Evolutionary conservation across 1,140 invertebrate genomes (phyloP).

Genomic region (Drosophila fuyamai): DNA sequence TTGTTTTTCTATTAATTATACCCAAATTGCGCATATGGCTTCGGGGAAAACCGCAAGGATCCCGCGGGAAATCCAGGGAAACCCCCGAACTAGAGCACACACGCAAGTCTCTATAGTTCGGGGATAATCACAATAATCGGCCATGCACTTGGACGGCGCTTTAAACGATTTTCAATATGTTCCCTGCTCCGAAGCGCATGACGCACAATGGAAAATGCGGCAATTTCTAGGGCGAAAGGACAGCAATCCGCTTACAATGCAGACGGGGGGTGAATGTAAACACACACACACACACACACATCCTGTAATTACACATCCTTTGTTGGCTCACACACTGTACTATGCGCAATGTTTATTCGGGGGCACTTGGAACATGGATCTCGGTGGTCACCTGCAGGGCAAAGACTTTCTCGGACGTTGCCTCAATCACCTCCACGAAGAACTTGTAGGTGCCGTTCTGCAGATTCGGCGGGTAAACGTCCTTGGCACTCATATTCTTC

Average conservation of each 20-base stretch:
- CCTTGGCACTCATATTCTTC: constrained; percentile 26
- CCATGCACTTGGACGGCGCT: constrained; percentile 66
- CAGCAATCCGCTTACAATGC: constrained; percentile 68
- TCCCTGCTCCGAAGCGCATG: constrained; percentile 41
- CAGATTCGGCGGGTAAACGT: constrained; percentile 40
- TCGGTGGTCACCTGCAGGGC: constrained; percentile 63
- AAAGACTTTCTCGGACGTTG: constrained; percentile 63
- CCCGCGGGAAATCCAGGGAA: constrained; percentile 66
- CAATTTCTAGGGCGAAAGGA: constrained; percentile 35
- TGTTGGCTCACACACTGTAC: constrained; percentile 20
- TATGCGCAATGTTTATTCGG: constrained; percentile 14
- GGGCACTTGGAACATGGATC: constrained; percentile 9
- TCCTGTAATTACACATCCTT: constrained; percentile 60
- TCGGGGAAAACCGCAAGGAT: constrained; percentile 53
- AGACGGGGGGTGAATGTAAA: neutral
- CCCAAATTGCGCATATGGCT: constrained; percentile 71
- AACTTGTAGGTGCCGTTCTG: constrained; percentile 61
- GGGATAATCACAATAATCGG: constrained; percentile 82
- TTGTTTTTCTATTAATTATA: constrained; percentile 81
- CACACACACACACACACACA: constrained; percentile 1
- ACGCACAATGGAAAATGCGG: constrained; percentile 73
- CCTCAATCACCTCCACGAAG: constrained; percentile 59
- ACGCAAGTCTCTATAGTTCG: constrained; percentile 54
- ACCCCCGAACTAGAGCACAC: constrained; percentile 25
- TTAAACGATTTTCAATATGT: constrained; percentile 82